Evolutionary conservation across 2,888 invertebrate genomes (phyloP), one percentile per base, ranked within the genome.

Genomic region (Drosophila paucipuncta): DNA sequence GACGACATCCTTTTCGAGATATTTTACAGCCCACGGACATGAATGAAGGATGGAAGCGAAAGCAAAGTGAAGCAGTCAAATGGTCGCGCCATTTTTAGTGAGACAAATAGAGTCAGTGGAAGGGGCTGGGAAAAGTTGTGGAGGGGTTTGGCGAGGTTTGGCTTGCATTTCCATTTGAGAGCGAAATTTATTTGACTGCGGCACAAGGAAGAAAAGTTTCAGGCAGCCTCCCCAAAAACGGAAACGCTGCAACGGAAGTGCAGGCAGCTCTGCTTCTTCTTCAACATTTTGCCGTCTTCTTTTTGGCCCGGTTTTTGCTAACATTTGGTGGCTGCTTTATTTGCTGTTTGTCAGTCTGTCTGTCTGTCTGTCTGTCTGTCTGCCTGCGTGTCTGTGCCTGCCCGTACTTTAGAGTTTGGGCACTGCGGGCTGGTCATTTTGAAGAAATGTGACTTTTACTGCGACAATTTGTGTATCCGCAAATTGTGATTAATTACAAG

Each of bases 171-270:
- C 80, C 83, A 85, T 85, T 83, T 85, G 77, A 85, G 83, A 74
- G 83, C 86, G 86, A 86, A 85, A 83, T 83, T 83, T 83, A 83
- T 83, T 86, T 85, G 83, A 85, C 86, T 86, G 86, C 83, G 80
- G 69, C 85, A 83, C 76, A 83, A 77, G 80, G 76, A 73, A 85
- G 79, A 79, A 84, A 73, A 74, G 80, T 85, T 82, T 82, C 80
- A 83, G 85, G 82, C 80, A 79, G 83, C 76, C 68, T 66, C 70
- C 76, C 63, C 47, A 47, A 65, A 69, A 85, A 47, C 82, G 82
- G 82, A 83, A 83, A 77, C 82, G 79, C 82, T 78, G 79, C 82
- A 78, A 68, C 79, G 85, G 85, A 82, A 82, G 82, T 85, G 85
- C 82, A 82, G 80, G 65, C 72, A 82, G 58, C 57, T 69, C 73